These are phyloP conservation scores for Zeugodacus cucurbitae DNA, from an alignment of 1,140 invertebrate species.

Conservation along the genomic window DNA sequence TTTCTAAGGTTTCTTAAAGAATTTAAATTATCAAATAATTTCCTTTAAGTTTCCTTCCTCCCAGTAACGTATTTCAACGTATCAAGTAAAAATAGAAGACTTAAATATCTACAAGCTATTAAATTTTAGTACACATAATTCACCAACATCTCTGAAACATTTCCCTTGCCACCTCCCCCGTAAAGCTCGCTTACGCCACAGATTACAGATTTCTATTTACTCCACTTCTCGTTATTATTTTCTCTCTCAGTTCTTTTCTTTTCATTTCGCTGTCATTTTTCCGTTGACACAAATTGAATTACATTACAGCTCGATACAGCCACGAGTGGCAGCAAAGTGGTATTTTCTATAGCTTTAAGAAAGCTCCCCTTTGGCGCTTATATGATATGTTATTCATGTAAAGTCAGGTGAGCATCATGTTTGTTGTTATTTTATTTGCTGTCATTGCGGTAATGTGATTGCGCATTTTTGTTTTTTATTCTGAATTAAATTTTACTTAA, in stretches of 20 bases:
- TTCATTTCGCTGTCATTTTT: not conserved
- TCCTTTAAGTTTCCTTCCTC: too few relatives aligned
- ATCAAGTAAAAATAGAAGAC: too few relatives aligned
- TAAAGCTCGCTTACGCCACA: not conserved
- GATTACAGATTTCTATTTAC: not conserved
- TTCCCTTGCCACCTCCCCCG: too few relatives aligned
- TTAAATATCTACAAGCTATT: too few relatives aligned
- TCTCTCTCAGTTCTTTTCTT: not conserved
- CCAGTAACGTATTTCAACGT: too few relatives aligned
- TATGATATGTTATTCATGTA: not conserved
- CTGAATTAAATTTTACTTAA: slow-evolving; percentile 29
- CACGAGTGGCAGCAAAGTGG: not conserved
- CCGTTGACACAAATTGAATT: slow-evolving; percentile 27
- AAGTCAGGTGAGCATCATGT: not conserved
- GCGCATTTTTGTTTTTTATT: not conserved
- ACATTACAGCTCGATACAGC: not conserved
- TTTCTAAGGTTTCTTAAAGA: too few relatives aligned
- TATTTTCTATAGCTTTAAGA: not conserved
- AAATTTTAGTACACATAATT: too few relatives aligned
- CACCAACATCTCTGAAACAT: too few relatives aligned
- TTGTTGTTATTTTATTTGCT: not conserved
- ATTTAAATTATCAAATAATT: too few relatives aligned
- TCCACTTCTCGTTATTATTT: not conserved
- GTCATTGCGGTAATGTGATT: slow-evolving; percentile 2
- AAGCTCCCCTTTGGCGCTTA: not conserved